Conservation (phyloP, 2,888 invertebrate species). For the Erpobdella octoculata region DNA sequence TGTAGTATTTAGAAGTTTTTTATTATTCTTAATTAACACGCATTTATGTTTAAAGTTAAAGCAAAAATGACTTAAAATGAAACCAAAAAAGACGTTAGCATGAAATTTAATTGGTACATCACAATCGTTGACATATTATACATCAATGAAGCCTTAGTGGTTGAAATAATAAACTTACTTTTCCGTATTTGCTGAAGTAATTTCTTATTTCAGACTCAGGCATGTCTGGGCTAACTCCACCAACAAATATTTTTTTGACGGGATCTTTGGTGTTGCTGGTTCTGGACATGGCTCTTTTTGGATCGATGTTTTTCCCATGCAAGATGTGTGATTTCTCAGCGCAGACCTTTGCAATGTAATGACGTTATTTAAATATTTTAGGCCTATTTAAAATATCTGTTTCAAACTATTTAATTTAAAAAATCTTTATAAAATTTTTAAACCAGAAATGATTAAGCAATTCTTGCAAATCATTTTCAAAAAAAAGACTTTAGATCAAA, state of each 20-base stretch:
- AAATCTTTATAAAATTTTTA: constrained; percentile 8
- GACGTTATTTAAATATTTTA: neutral
- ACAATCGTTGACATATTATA: no score
- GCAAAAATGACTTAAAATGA: no score
- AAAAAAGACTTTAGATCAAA: neutral
- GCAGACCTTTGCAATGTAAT: constrained; percentile 10
- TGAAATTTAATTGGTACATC: no score
- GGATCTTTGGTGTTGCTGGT: constrained; percentile 67
- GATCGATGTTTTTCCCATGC: constrained; percentile 88
- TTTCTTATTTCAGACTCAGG: constrained; percentile 86
- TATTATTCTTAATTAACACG: no score
- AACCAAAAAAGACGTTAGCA: no score
- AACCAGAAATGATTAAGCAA: neutral
- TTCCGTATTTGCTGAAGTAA: constrained; percentile 84
- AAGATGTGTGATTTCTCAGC: constrained; percentile 63
- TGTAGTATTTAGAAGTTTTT: no score
- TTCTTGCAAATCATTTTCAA: constrained; percentile 1
- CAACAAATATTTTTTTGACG: constrained; percentile 78
- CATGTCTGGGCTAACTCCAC: constrained; percentile 82
- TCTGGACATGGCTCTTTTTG: constrained; percentile 67
- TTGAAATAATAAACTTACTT: constrained; percentile 59
- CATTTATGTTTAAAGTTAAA: no score
- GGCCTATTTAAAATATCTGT: neutral
- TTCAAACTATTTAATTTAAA: neutral
- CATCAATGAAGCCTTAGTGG: no score